phyloP scores from a whole-genome alignment of 2,888 invertebrate genomes.

The Rhorus exstirpatorius region DNA sequence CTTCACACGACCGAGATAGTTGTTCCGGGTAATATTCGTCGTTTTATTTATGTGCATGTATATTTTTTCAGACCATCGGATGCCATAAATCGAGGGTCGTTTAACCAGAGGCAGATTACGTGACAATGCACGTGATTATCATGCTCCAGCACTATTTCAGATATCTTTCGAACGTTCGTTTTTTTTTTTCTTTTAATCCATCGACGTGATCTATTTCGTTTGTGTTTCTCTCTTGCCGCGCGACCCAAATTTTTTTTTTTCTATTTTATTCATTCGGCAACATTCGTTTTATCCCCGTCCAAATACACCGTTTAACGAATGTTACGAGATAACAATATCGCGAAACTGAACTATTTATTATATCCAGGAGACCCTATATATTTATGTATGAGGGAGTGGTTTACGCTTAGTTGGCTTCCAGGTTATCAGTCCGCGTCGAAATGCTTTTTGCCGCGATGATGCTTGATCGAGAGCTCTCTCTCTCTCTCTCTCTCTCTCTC shows the following conservation, averaged over 20 bases:
- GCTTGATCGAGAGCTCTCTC: constrained; percentile 71
- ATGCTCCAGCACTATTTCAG: constrained; percentile 34
- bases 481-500: too few relatives aligned
- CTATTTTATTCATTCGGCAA: constrained; percentile 62
- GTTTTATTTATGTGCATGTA: too few relatives aligned
- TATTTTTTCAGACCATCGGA: constrained; percentile 15
- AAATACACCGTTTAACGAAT: constrained; percentile 75
- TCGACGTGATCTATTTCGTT: constrained; percentile 45
- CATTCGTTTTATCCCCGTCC: constrained; percentile 70
- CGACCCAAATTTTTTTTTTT: constrained; percentile 31
- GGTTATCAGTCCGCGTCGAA: constrained; percentile 68
- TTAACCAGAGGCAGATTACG: constrained; percentile 49
- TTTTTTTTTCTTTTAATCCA: constrained; percentile 28
- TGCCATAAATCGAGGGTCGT: constrained; percentile 22
- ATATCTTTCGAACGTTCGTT: constrained; percentile 42
- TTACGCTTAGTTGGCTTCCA: constrained; percentile 9
- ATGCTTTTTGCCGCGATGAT: constrained; percentile 60
- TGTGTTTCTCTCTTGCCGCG: constrained; percentile 32
- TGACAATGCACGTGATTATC: constrained; percentile 61
- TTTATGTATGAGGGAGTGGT: constrained; percentile 3
- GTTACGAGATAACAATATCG: constrained; percentile 73
- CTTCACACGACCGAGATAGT: too few relatives aligned
- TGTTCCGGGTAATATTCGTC: constrained; percentile 1
- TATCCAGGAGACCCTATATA: constrained; percentile 67
- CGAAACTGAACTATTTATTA: constrained; percentile 73